A percentile compares a stretch with the other conserved stretches of the same genome.
Evolutionary conservation across 2,888 invertebrate genomes (phyloP).

Genomic region (Glomeris marginata): DNA sequence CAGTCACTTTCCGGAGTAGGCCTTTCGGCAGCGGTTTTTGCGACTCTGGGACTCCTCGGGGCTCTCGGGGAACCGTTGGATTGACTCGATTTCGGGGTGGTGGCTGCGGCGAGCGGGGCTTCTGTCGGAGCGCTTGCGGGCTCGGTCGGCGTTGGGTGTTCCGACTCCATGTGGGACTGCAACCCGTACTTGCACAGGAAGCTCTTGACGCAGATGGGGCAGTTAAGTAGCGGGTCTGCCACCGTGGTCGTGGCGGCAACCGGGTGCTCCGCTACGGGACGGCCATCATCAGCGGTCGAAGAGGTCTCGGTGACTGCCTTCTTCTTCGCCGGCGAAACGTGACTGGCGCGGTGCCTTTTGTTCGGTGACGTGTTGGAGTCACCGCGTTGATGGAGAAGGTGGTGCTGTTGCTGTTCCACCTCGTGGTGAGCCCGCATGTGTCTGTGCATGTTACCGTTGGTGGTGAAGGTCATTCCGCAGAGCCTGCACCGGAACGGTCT

Average conservation of each 20-base stretch:
- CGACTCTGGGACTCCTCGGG: no score
- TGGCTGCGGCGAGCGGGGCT: no score
- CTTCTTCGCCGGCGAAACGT: background rate
- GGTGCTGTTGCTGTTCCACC: conserved; percentile 16
- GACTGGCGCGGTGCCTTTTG: background rate
- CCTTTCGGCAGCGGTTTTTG: no score
- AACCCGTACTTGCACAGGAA: conserved; percentile 43
- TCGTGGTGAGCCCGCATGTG: conserved; percentile 56
- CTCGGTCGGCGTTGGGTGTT: no score
- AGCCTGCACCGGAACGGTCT: conserved; percentile 56
- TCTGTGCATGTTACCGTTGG: conserved; percentile 72
- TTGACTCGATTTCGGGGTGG: no score
- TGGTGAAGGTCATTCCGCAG: conserved; percentile 65
- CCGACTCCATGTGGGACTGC: conserved; percentile 19
- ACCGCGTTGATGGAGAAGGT: conserved; percentile 15
- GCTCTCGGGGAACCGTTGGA: no score
- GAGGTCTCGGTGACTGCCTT: conserved; percentile 4
- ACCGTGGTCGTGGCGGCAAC: conserved; percentile 14
- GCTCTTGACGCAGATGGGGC: conserved; percentile 48
- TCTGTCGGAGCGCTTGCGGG: no score
- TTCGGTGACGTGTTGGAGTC: background rate
- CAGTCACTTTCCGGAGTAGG: no score
- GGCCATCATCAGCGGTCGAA: background rate
- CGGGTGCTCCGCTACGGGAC: conserved; percentile 8
- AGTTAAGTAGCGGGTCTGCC: conserved; percentile 27